Conservation (phyloP, 2,113 vertebrate species). For the Nematolebias whitei region DNA sequence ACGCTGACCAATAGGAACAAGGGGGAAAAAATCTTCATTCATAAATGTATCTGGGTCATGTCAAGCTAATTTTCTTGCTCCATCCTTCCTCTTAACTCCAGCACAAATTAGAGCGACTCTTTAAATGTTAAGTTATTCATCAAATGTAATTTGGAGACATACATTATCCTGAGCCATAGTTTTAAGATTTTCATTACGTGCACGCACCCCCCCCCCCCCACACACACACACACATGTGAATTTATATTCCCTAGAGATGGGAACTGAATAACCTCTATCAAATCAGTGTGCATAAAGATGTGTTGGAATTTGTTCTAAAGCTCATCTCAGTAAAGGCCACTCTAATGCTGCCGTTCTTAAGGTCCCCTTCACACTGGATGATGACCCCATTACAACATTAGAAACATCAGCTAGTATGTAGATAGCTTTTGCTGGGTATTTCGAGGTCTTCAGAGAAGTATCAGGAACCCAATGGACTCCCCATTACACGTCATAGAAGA, state of each 20-base stretch:
- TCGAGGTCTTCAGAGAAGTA: no score
- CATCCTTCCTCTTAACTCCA: constrained; percentile 49
- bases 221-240: not conserved
- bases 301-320: not conserved
- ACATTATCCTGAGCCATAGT: constrained; percentile 61
- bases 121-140: constrained; percentile 83
- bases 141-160: constrained; percentile 67
- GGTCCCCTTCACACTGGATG: no score
- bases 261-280: not conserved
- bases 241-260: constrained; percentile 1
- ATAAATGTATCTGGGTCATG: constrained; percentile 78
- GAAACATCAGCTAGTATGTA: no score
- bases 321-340: constrained; percentile 35
- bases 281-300: constrained; percentile 6
- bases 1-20: constrained; percentile 45
- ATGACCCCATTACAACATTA: no score
- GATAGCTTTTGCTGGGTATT: no score
- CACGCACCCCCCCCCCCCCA: no score
- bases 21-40: constrained; percentile 57
- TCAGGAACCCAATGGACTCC: no score
- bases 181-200: constrained; percentile 30
- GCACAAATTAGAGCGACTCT: constrained; percentile 65
- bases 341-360: not conserved
- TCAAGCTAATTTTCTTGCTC: constrained; percentile 62
- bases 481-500: no score